phyloP scores from a whole-genome alignment of 2,113 vertebrate species.

The Burhinus oedicnemus region DNA sequence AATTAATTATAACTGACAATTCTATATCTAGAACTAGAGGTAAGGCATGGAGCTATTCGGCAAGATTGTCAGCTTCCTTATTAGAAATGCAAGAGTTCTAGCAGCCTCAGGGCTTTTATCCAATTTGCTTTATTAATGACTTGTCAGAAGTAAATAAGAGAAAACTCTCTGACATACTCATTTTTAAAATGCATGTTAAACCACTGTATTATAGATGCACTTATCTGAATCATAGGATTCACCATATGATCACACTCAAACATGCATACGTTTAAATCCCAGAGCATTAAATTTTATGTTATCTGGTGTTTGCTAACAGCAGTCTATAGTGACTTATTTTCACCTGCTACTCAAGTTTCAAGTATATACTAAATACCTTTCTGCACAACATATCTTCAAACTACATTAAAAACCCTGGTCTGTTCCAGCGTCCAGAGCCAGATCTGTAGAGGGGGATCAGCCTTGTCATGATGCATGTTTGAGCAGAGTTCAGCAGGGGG shows the following conservation, averaged over 20 bases:
- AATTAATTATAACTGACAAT: constrained; percentile 10
- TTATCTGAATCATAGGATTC: not conserved
- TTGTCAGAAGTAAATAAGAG: constrained; percentile 51
- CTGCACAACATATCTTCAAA: not conserved
- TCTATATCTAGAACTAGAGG: not conserved
- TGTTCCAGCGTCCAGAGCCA: not conserved
- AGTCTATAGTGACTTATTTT: not conserved
- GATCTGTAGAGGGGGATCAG: not conserved
- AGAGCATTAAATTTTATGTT: not conserved
- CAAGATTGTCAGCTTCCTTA: not conserved
- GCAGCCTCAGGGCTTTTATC: constrained; percentile 45
- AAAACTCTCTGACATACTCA: not conserved
- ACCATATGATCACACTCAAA: not conserved
- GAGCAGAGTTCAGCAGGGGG: not conserved
- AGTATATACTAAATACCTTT: not conserved
- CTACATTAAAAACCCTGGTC: not conserved
- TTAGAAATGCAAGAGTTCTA: constrained; percentile 23
- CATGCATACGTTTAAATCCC: not conserved
- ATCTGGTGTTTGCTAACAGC: not conserved
- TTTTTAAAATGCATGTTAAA: constrained; percentile 7
- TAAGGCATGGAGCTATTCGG: not conserved
- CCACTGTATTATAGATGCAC: not conserved
- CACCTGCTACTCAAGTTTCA: not conserved
- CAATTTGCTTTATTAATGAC: constrained; percentile 57
- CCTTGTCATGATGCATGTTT: not conserved